These are phyloP conservation scores for Hypsopygia costalis DNA, from an alignment of 2,888 invertebrate genomes.

Conservation along the genomic window DNA sequence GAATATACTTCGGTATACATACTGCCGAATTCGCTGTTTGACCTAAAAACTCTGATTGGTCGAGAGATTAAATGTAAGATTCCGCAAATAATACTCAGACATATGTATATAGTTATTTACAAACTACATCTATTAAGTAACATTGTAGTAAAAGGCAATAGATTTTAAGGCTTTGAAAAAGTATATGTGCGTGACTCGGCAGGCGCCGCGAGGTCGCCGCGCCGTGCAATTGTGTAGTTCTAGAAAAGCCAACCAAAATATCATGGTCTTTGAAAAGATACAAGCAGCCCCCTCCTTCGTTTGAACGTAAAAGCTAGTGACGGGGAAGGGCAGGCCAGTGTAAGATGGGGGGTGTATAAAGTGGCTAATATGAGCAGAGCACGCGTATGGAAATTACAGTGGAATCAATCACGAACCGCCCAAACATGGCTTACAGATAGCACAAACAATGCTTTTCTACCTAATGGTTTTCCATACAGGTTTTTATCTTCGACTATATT, in stretches of 20 bases:
- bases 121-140: constrained; percentile 2
- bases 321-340: constrained; percentile 29
- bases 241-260: constrained; percentile 53
- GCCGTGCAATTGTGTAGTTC: constrained; percentile 64
- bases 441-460: constrained; percentile 59
- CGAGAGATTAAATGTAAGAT: too few relatives aligned
- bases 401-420: constrained; percentile 75
- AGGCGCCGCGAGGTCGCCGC: constrained; percentile 75
- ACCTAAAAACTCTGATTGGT: too few relatives aligned
- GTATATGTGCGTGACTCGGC: constrained; percentile 76
- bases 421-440: constrained; percentile 63
- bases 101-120: background rate
- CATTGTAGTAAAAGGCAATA: constrained; percentile 26
- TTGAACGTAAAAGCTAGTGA: constrained; percentile 14
- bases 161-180: constrained; percentile 64
- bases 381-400: constrained; percentile 79
- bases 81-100: too few relatives aligned
- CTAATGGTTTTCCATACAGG: constrained; percentile 57
- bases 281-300: constrained; percentile 27
- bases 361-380: constrained; percentile 74
- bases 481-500: constrained; percentile 37
- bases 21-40: too few relatives aligned
- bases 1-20: too few relatives aligned
- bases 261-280: constrained; percentile 41
- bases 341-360: constrained; percentile 55